Conservation (phyloP, 2,113 vertebrate genomes). For the Nettapus auritus region DNA sequence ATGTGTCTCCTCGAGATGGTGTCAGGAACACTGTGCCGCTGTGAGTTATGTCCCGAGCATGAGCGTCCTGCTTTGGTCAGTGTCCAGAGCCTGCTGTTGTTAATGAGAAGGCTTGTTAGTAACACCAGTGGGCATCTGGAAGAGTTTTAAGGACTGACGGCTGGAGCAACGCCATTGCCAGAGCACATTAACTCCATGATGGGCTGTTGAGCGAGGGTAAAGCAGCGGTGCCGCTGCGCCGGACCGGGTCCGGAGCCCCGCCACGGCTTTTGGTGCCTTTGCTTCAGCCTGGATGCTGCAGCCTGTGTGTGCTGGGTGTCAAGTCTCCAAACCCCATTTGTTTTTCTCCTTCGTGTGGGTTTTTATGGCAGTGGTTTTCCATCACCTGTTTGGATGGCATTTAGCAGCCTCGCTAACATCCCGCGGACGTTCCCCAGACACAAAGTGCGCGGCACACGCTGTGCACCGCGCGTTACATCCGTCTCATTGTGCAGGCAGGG, state of each 20-base stretch:
- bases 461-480: rapidly evolving
- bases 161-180: neutral
- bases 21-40: neutral
- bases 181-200: rapidly evolving
- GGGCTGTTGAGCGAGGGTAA: neutral
- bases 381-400: neutral
- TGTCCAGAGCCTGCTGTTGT: rapidly evolving
- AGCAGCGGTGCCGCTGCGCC: neutral
- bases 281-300: rapidly evolving
- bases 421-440: rapidly evolving
- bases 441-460: rapidly evolving
- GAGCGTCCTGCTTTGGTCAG: neutral
- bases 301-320: neutral
- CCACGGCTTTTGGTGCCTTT: rapidly evolving
- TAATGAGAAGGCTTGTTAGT: neutral
- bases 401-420: neutral
- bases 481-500: rapidly evolving
- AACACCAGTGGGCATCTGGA: neutral
- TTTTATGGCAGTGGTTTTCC: neutral
- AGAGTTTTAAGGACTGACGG: neutral
- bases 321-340: rapidly evolving
- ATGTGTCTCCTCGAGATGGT: rapidly evolving
- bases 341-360: neutral
- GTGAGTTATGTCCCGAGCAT: neutral
- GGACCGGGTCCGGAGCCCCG: rapidly evolving